phyloP scores from a whole-genome alignment of 2,113 vertebrate genomes.

The Malurus cyaneus region DNA sequence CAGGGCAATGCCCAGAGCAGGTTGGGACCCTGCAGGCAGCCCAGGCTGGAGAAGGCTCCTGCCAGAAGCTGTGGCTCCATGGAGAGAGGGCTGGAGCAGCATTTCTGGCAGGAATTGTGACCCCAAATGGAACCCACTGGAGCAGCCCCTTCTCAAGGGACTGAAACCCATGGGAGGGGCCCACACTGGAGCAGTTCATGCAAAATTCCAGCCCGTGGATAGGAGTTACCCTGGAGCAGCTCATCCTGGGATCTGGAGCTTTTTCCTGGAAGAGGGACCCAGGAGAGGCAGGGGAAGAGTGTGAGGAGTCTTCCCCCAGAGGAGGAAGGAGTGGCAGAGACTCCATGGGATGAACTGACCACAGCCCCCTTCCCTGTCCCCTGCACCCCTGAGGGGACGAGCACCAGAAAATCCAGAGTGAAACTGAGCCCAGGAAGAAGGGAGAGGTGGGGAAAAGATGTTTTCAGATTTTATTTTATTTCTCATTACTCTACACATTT shows the following conservation, averaged over 20 bases:
- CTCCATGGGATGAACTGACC: neutral
- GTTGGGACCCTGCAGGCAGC: neutral
- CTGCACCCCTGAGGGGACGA: neutral
- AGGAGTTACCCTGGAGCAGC: neutral
- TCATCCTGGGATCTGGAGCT: neutral
- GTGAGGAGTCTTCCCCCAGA: neutral
- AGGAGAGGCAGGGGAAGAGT: neutral
- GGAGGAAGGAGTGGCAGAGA: neutral
- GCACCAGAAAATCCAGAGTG: neutral
- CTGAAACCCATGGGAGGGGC: fast-evolving
- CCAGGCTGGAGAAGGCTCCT: neutral
- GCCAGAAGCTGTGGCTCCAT: neutral
- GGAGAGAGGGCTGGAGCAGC: neutral
- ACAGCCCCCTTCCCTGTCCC: too few relatives aligned
- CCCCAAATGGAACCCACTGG: fast-evolving
- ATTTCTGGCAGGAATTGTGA: neutral
- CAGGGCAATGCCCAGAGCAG: neutral
- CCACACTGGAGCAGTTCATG: neutral
- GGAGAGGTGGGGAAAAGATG: neutral
- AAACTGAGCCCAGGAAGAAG: neutral
- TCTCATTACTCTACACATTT: neutral
- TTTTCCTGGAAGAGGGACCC: neutral
- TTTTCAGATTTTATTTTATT: neutral
- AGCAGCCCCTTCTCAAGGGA: neutral
- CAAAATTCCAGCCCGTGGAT: neutral